Evolutionary conservation across 1,140 invertebrate species (phyloP).

Genomic region (Bombus ignitus): DNA sequence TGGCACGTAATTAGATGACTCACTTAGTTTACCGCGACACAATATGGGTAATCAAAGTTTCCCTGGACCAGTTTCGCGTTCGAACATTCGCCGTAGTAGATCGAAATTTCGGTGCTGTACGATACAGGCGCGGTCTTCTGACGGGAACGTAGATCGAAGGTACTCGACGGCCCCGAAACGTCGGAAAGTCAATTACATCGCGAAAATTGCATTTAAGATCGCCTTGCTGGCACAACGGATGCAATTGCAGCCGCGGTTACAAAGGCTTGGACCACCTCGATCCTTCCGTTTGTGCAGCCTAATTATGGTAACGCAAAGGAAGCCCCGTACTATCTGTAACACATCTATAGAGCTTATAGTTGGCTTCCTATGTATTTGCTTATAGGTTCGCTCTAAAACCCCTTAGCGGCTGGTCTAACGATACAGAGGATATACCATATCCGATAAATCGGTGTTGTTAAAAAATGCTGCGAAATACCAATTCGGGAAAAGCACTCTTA

Average conservation of each 20-base stretch:
- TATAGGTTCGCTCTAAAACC: not conserved
- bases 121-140: not conserved
- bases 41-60: conserved; percentile 46
- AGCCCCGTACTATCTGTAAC: not conserved
- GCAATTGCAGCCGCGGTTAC: conserved; percentile 57
- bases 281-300: conserved; percentile 21
- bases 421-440: too few relatives aligned
- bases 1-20: conserved; percentile 3
- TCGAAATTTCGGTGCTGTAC: conserved; percentile 15
- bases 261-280: conserved; percentile 42
- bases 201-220: conserved; percentile 60
- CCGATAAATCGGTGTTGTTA: not conserved
- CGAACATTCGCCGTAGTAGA: not conserved
- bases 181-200: conserved; percentile 59
- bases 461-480: not conserved
- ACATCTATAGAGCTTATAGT: not conserved
- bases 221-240: conserved; percentile 51
- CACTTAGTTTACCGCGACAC: conserved; percentile 6
- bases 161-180: conserved; percentile 29
- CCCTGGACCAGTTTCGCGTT: not conserved
- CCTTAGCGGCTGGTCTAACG: not conserved
- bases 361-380: not conserved
- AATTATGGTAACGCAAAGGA: conserved; percentile 46
- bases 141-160: conserved; percentile 18
- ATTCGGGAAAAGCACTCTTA: not conserved